Evolutionary conservation across 1,140 invertebrate species (phyloP), one percentile per base, ranked within the genome.

Genomic region (Eurytemora carolleeae): DNA sequence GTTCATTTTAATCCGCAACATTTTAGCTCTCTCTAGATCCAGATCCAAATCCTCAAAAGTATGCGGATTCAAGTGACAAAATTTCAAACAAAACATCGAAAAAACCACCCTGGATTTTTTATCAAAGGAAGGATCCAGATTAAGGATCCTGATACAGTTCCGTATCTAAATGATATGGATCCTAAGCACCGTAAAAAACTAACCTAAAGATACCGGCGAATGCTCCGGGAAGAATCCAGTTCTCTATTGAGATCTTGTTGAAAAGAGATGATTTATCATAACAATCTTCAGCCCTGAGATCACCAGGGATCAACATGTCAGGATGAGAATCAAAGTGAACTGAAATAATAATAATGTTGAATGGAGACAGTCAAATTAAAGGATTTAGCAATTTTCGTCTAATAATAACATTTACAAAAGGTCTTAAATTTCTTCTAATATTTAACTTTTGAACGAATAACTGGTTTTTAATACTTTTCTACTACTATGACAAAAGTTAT

Each of bases 291-390:
- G 65, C 60, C 24, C 63, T 57, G 15, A 68, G 65, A 2, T 65
- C 57, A 31, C 53, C 44, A 1, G 87, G 84, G 66, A 92, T 78
- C 2, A 89, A 76, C 75, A 93, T 78, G 68, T 93, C 89, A 2
- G 89, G 88, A 76, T 93, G 89, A 0, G 88, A 87, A 71, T 94
- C 90, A 57, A 93, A 80, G 71, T 94, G 90, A 53, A 93, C 72
- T 44, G 31, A 44, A 44, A 44, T 12, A 44, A n/a, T 44, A 44
- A 12, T 7, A 44, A 44, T 44, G 31, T 44, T n/a, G 7, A n/a
- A 44, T 12, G n/a, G 7, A 12, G n/a, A 44, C 31, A 44, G n/a
- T 44, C 7, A 44, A 12, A 7, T 44, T 44, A n/a, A 44, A n/a
- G n/a, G n/a, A n/a, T 44, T 44, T 44, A 12, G 31, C 7, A n/a